Conservation (phyloP, 2,113 vertebrate genomes). For the Rhinopomastus cyanomelas region DNA sequence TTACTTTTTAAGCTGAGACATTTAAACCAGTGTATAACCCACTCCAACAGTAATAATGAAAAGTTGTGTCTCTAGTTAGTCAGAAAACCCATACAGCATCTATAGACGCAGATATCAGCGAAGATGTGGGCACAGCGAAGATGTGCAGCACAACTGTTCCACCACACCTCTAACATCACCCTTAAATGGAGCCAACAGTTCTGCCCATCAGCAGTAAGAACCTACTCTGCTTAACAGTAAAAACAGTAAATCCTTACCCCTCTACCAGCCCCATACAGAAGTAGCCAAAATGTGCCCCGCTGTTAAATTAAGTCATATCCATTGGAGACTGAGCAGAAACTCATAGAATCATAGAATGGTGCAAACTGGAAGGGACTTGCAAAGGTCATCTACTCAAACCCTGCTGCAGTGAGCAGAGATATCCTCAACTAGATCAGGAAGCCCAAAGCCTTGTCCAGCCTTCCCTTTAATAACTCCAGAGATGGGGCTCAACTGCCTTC, state of each 20-base stretch:
- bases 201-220: background rate
- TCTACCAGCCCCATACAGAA: background rate
- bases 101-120: background rate
- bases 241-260: background rate
- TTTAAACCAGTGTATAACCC: background rate
- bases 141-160: background rate
- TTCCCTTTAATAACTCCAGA: no score
- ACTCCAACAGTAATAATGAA: background rate
- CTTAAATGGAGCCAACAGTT: background rate
- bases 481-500: no score
- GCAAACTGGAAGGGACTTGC: no score
- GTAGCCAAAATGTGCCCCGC: background rate
- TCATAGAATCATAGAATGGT: no score
- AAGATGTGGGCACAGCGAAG: background rate
- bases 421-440: no score
- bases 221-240: background rate
- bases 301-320: conserved; percentile 10
- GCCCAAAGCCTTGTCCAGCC: no score
- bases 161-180: background rate
- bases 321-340: background rate
- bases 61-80: background rate
- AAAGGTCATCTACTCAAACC: no score
- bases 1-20: background rate
- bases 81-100: background rate
- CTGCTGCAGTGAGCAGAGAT: no score